Conservation (phyloP, 2,888 invertebrate genomes). For the Oxytorus armatus region DNA sequence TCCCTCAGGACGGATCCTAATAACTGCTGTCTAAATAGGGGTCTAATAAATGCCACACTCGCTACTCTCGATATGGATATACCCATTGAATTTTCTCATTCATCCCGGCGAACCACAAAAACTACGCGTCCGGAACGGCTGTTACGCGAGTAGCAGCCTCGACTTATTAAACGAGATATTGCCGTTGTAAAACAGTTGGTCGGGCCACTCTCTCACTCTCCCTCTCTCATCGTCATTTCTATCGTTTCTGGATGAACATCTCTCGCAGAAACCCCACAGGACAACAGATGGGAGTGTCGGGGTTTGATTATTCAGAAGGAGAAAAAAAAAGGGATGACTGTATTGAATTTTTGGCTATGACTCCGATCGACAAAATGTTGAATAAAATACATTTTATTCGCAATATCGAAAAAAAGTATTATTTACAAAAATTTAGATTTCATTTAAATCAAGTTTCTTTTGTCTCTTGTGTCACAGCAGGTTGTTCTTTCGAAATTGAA, state of each 20-base stretch:
- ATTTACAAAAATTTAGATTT: not conserved
- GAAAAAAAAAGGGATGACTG: constrained; percentile 35
- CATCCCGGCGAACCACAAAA: constrained; percentile 49
- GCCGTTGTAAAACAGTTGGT: constrained; percentile 75
- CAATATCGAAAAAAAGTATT: not conserved
- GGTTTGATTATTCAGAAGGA: constrained; percentile 50
- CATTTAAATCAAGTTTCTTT: no score
- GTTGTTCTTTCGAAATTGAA: no score
- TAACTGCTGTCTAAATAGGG: constrained; percentile 54
- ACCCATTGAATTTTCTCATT: constrained; percentile 61
- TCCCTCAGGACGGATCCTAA: not conserved
- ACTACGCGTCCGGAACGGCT: constrained; percentile 63
- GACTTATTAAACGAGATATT: constrained; percentile 72
- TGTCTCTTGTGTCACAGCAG: no score
- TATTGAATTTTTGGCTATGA: not conserved
- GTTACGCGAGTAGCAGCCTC: constrained; percentile 56
- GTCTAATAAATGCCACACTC: constrained; percentile 66
- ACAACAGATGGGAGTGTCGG: constrained; percentile 66
- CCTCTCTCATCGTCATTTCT: constrained; percentile 41
- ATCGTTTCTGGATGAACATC: constrained; percentile 26
- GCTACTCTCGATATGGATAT: constrained; percentile 47
- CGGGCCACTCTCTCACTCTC: constrained; percentile 31
- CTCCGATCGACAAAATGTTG: not conserved
- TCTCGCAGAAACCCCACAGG: constrained; percentile 60
- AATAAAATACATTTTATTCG: not conserved